Percentiles rank a stretch among this genome's conserved stretches.
Conservation (phyloP, 2,797 vertebrate species). For the Tragopan temminckii region DNA sequence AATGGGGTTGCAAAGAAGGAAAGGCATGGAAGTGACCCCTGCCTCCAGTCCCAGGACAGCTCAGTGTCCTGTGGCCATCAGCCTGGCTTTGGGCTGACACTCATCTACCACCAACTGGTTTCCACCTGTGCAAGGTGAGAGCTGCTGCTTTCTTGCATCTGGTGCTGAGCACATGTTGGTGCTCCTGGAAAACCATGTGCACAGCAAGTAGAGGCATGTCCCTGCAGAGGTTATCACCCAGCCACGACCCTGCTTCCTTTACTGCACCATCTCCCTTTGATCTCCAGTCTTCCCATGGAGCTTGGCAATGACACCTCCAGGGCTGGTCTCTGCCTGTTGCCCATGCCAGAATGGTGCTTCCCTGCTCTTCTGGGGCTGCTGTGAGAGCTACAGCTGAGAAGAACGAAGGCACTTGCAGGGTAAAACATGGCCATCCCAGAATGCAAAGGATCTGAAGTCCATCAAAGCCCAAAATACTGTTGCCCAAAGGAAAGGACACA, state of each 20-base stretch:
- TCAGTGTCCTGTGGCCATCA: fast-evolving
- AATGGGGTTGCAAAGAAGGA: neutral
- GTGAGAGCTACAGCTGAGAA: neutral
- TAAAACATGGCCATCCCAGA: fast-evolving
- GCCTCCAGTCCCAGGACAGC: neutral
- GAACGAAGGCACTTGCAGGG: neutral
- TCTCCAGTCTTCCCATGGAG: neutral
- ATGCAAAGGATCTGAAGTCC: neutral
- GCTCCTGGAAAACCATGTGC: neutral
- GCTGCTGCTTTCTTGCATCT: neutral
- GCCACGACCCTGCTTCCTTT: neutral
- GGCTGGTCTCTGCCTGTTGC: neutral
- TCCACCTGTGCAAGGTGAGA: neutral
- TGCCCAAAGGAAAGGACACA: neutral
- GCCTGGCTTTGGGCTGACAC: neutral
- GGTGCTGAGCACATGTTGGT: neutral
- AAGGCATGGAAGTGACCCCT: neutral
- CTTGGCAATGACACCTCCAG: neutral
- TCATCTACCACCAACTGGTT: neutral
- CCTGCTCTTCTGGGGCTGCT: neutral
- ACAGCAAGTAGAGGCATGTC: fast-evolving
- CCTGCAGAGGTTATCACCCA: neutral
- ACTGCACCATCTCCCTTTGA: neutral
- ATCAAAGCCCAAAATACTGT: neutral
- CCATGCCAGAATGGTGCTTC: neutral